Evolutionary conservation across 2,113 vertebrate species (phyloP).

Genomic region (Arenaria interpres): DNA sequence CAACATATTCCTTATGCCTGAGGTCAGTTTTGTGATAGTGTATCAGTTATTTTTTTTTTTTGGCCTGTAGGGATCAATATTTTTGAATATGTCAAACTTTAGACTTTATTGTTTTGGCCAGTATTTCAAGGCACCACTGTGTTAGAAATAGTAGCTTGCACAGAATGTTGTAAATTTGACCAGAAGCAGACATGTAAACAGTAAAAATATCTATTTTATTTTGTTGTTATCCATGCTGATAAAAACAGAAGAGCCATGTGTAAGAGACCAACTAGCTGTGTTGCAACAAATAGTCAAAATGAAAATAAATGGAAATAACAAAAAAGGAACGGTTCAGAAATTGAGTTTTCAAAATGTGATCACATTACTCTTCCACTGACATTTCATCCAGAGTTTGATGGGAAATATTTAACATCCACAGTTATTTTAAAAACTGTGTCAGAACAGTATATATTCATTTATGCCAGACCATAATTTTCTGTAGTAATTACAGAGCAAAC

Average conservation of each 20-base stretch:
- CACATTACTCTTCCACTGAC: not conserved
- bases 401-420: not conserved
- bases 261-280: not conserved
- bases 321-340: not conserved
- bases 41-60: not conserved
- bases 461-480: not conserved
- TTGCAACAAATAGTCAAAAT: not conserved
- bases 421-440: not conserved
- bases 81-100: not conserved
- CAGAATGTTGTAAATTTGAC: not conserved
- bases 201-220: not conserved
- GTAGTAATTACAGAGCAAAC: constrained; percentile 5
- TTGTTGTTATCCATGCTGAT: not conserved
- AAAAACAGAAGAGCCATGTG: not conserved
- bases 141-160: not conserved
- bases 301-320: not conserved
- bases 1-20: not conserved
- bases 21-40: not conserved
- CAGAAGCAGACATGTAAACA: not conserved
- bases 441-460: not conserved
- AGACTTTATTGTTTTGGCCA: not conserved
- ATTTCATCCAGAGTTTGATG: not conserved
- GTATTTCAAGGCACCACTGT: not conserved
- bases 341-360: not conserved
- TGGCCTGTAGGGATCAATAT: not conserved